These are phyloP conservation scores for Dipus sagitta DNA, from an alignment of 2,797 vertebrate species.

Conservation along the genomic window DNA sequence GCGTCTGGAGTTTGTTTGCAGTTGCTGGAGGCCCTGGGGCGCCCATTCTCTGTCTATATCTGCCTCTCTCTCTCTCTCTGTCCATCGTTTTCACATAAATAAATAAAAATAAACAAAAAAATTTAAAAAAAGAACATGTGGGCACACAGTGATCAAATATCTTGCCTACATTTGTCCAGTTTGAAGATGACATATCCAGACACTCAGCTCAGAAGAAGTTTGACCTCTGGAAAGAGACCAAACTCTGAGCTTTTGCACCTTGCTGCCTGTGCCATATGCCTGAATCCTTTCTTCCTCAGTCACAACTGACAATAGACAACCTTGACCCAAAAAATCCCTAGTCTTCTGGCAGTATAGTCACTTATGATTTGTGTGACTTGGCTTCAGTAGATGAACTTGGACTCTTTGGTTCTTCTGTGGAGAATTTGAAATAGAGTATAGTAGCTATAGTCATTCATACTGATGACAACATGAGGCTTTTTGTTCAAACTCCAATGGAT, in stretches of 20 bases:
- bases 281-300: not conserved
- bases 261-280: not conserved
- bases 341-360: not conserved
- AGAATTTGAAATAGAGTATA: constrained; percentile 13
- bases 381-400: constrained; percentile 4
- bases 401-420: constrained; percentile 1
- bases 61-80: too few species aligned
- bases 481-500: not conserved
- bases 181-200: not conserved
- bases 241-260: not conserved
- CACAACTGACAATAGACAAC: not conserved
- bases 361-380: constrained; percentile 54
- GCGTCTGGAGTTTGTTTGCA: too few species aligned
- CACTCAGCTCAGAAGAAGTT: not conserved
- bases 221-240: too few species aligned
- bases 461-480: not conserved
- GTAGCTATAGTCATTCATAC: not conserved
- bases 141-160: not conserved
- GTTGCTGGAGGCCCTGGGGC: too few species aligned
- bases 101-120: too few species aligned
- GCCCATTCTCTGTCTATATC: too few species aligned
- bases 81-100: too few species aligned
- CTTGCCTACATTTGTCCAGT: not conserved
- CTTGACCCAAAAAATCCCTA: not conserved
- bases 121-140: not conserved